phyloP scores from a whole-genome alignment of 2,888 invertebrate genomes.

The Agriopis aurantiaria region DNA sequence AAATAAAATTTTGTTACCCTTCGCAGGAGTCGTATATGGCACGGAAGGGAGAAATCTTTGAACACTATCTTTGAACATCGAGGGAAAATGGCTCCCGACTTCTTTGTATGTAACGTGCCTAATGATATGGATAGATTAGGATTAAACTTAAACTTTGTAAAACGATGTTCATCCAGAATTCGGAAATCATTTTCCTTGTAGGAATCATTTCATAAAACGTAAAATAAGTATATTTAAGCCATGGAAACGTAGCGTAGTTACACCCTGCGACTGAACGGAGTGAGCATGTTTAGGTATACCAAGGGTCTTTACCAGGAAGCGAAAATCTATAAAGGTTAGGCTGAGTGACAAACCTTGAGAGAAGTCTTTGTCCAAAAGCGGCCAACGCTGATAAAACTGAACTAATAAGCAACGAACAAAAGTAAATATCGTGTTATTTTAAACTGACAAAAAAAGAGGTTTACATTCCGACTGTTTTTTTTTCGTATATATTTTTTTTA shows the following conservation, averaged over 20 bases:
- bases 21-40: constrained; percentile 71
- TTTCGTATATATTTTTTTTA: too few species aligned
- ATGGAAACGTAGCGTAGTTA: not conserved
- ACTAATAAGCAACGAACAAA: too few species aligned
- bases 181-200: not conserved
- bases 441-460: too few species aligned
- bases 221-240: not conserved
- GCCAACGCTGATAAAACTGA: too few species aligned
- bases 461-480: too few species aligned
- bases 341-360: too few species aligned
- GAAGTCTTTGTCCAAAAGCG: too few species aligned
- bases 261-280: too few species aligned
- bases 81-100: constrained; percentile 62
- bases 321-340: too few species aligned
- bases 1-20: constrained; percentile 83
- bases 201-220: not conserved
- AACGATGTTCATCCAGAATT: not conserved
- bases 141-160: constrained; percentile 3
- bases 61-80: constrained; percentile 61
- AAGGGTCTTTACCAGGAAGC: too few species aligned
- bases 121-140: constrained; percentile 63
- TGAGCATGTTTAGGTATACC: too few species aligned
- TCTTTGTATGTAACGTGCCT: constrained; percentile 73
- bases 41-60: constrained; percentile 64
- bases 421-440: too few species aligned